Conservation (phyloP, 2,797 vertebrate species). For the Leuciscus waleckii region DNA sequence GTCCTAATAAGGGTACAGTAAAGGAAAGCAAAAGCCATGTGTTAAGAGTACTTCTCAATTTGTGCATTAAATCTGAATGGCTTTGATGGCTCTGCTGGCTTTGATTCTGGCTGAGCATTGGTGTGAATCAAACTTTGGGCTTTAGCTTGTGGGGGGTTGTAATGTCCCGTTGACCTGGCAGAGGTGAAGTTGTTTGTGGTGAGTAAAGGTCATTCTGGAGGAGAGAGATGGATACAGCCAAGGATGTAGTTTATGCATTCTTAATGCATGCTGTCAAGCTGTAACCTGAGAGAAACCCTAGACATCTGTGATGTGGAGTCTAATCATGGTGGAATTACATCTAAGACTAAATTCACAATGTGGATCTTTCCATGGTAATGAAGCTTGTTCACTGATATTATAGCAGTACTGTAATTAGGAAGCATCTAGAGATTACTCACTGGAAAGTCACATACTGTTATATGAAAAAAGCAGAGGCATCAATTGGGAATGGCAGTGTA, state of each 20-base stretch:
- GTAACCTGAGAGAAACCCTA: constrained; percentile 11
- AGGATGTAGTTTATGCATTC: constrained; percentile 39
- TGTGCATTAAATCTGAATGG: constrained; percentile 8
- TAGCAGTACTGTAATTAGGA: constrained; percentile 22
- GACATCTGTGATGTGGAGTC: constrained; percentile 22
- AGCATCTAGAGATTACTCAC: constrained; percentile 11
- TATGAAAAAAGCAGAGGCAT: not conserved
- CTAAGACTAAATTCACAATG: constrained; percentile 22
- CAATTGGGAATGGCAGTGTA: not conserved
- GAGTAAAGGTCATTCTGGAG: constrained; percentile 40
- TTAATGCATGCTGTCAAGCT: constrained; percentile 24
- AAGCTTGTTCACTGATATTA: constrained; percentile 15
- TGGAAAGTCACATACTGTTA: constrained; percentile 12
- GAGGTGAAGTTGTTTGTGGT: constrained; percentile 14
- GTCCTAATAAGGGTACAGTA: not conserved
- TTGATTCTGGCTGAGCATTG: not conserved
- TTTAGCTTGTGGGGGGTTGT: constrained; percentile 2
- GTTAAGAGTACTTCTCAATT: not conserved
- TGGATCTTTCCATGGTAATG: constrained; percentile 22
- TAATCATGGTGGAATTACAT: constrained; percentile 24
- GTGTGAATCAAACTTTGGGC: constrained; percentile 6
- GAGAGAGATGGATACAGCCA: constrained; percentile 8
- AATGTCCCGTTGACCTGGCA: not conserved
- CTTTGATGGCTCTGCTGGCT: not conserved
- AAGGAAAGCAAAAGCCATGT: not conserved